Percentiles rank a stretch among this genome's conserved stretches.
Conservation (phyloP, 2,888 invertebrate genomes). For the Sylvicola fuscatus region DNA sequence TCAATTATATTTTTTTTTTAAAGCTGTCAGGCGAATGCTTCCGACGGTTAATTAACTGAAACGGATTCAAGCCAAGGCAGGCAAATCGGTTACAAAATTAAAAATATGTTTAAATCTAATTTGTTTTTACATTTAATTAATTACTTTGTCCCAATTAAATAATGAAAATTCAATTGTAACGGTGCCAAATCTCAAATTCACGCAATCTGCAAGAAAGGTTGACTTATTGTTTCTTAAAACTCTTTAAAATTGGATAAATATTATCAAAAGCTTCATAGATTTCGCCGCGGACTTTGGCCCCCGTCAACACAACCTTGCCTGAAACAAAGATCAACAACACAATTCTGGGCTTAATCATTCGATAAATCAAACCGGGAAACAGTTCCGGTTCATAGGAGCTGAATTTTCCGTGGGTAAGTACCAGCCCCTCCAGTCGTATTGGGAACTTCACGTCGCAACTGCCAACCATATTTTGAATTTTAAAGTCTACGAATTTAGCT, state of each 20-base stretch:
- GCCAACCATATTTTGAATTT: constrained; percentile 63
- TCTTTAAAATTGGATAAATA: constrained; percentile 90
- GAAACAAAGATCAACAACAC: constrained; percentile 97
- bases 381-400: constrained; percentile 92
- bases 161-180: too few species aligned
- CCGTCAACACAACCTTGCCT: constrained; percentile 95
- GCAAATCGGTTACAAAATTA: too few species aligned
- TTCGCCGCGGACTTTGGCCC: constrained; percentile 78
- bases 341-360: constrained; percentile 94
- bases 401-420: constrained; percentile 53
- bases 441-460: constrained; percentile 63
- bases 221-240: constrained; percentile 67
- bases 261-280: constrained; percentile 92
- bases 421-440: constrained; percentile 51
- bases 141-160: too few species aligned
- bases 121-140: too few species aligned
- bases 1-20: too few species aligned
- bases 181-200: too few species aligned
- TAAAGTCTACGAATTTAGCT: constrained; percentile 65
- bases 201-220: too few species aligned
- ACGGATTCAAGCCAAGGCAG: too few species aligned
- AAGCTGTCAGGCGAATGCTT: too few species aligned
- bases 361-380: constrained; percentile 94
- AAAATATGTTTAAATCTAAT: too few species aligned
- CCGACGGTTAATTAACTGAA: too few species aligned